Conservation (phyloP, 2,113 vertebrate genomes). For the Poeciliopsis turrubarensis region DNA sequence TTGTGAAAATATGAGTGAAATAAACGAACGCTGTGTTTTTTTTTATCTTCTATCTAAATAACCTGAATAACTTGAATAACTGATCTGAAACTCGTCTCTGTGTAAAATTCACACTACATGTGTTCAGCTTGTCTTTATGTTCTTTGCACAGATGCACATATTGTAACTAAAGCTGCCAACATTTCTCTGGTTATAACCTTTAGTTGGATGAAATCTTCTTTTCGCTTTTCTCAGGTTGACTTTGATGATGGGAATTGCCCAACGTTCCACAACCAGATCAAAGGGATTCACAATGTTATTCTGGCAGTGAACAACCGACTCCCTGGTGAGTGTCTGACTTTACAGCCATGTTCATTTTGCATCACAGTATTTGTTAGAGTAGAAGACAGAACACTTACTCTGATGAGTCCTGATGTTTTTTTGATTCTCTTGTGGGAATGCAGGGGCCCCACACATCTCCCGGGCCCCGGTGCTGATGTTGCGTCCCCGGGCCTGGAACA, state of each 20-base stretch:
- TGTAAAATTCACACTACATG: no score
- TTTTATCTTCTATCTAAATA: no score
- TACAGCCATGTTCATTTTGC: background rate
- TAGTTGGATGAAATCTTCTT: background rate
- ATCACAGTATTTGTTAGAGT: background rate
- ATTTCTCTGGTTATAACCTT: no score
- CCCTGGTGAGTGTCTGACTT: slow-evolving; percentile 62
- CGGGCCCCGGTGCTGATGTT: slow-evolving; percentile 83
- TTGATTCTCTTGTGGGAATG: background rate
- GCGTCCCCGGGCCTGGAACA: slow-evolving; percentile 84
- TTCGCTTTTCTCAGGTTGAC: slow-evolving; percentile 73
- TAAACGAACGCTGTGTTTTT: no score
- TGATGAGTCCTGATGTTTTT: background rate
- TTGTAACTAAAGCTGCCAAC: no score
- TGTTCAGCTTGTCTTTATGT: no score
- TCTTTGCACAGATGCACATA: no score
- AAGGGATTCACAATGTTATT: slow-evolving; percentile 79
- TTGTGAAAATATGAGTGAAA: no score
- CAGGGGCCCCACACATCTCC: slow-evolving; percentile 77
- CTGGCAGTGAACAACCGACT: slow-evolving; percentile 74
- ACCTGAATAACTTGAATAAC: no score
- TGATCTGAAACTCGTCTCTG: no score
- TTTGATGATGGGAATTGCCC: slow-evolving; percentile 85
- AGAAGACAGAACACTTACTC: background rate
- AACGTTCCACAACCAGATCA: slow-evolving; percentile 82